Percentiles rank a stretch among this genome's conserved stretches.
These are phyloP conservation scores for Capitella teleta DNA, from an alignment of 1,140 invertebrate species.

Conservation along the genomic window DNA sequence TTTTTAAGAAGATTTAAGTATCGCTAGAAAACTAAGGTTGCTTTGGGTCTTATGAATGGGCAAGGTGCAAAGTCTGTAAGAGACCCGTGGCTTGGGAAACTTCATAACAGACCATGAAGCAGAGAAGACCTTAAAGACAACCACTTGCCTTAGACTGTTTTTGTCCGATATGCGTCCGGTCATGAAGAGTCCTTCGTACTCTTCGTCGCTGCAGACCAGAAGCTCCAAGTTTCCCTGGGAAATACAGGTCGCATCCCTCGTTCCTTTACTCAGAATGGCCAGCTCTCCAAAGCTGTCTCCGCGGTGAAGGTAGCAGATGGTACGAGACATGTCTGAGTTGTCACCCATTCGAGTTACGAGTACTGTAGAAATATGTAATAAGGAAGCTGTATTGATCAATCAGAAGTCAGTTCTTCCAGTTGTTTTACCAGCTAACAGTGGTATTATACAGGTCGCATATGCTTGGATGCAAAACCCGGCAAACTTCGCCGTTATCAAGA, in stretches of 20 bases:
- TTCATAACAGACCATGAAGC: too few relatives aligned
- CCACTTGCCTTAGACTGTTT: too few relatives aligned
- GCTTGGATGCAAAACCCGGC: background rate
- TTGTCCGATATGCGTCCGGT: too few relatives aligned
- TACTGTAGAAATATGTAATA: slow-evolving; percentile 15
- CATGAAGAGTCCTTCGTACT: too few relatives aligned
- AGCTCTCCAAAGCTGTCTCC: slow-evolving; percentile 33
- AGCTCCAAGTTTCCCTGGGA: slow-evolving; percentile 29
- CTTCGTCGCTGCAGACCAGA: slow-evolving; percentile 23
- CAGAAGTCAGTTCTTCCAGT: background rate
- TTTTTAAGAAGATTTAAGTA: too few relatives aligned
- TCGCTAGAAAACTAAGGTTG: too few relatives aligned
- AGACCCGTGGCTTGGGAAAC: too few relatives aligned
- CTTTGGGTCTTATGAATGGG: too few relatives aligned
- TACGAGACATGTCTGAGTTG: slow-evolving; percentile 16
- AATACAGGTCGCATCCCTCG: slow-evolving; percentile 25
- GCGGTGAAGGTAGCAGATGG: slow-evolving; percentile 20
- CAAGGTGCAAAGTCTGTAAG: too few relatives aligned
- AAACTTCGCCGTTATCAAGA: background rate
- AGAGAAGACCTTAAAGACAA: too few relatives aligned
- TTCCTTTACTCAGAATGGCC: slow-evolving; percentile 23
- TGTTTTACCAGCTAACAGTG: background rate
- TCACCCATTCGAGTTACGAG: slow-evolving; percentile 23
- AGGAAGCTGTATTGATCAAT: too few relatives aligned
- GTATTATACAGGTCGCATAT: background rate